Base-by-base conservation (phyloP, 2,113 vertebrate species). In the Sitta europaea region DNA sequence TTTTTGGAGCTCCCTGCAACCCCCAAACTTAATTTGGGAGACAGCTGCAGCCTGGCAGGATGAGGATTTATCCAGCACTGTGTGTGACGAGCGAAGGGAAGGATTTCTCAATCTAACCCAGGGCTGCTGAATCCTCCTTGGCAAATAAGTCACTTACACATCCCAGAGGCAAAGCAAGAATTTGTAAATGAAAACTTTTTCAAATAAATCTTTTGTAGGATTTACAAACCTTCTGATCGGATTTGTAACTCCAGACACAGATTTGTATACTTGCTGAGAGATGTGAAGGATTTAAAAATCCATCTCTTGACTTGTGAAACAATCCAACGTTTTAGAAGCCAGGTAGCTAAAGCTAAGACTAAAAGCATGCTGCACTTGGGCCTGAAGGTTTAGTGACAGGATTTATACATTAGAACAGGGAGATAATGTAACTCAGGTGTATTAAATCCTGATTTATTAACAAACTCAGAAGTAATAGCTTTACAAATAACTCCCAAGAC, bases 401-500 rank as follows among this genome's bases (percentile, higher is more conserved):
- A 91, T 94, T 97, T 97, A 95, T 91, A 94, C 91, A 90, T 87
- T 86, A 95, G 94, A 97, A 97, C 61, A 29, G 88, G 83, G 90
- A 96, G 93, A 97, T 97, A 96, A 97, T 95, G 92, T 94, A 97
- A 93, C 92, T 94, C 95, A 97, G 95, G 93, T 97, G 94, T 94
- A 96, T 96, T 97, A 97, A 97, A 97, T 94, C 93, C 96, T 94
- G 96, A 94, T 97, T 97, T 97, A 96, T 96, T 96, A 97, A 97
- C 94, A 91, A 96, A 96, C 90, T 94, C 90, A 73, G 87, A 71
- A 94, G 92, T 96, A 94, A 96, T 95, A 90, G 94, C 94, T 97
- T 96, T 96, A 92, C 94, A 96, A 97, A 96, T 94, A 95, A 92
- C 90, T 95, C 94, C 95, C 94, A 76, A 94, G 96, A 91, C 84